Conservation (phyloP, 2,888 invertebrate species). For the Mythimna vitellina region DNA sequence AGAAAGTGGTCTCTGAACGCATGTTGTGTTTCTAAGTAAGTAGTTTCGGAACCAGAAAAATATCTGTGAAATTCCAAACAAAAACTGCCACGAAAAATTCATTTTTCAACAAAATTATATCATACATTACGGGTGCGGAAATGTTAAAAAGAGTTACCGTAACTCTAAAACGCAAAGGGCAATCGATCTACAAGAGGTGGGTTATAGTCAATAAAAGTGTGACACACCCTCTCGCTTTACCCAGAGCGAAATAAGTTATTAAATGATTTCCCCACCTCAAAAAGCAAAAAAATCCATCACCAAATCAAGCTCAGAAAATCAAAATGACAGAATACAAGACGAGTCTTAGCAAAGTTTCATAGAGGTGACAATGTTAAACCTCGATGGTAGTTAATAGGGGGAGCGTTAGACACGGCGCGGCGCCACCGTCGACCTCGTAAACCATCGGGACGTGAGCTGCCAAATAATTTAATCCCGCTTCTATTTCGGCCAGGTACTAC, state of each 20-base stretch:
- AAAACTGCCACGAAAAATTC: too few relatives aligned
- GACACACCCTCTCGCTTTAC: background rate
- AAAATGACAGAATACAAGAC: slow-evolving; percentile 32
- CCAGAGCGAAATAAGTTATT: background rate
- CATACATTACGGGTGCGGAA: too few relatives aligned
- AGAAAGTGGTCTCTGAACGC: background rate
- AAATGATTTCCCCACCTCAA: background rate
- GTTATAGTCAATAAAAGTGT: background rate
- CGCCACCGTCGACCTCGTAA: slow-evolving; percentile 66
- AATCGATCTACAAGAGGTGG: background rate
- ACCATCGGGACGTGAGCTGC: slow-evolving; percentile 71
- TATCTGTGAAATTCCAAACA: too few relatives aligned
- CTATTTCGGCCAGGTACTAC: slow-evolving; percentile 57
- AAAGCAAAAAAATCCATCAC: background rate
- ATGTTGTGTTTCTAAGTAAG: too few relatives aligned
- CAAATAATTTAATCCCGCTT: slow-evolving; percentile 75
- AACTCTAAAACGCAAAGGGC: too few relatives aligned
- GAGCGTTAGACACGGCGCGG: slow-evolving; percentile 65
- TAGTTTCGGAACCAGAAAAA: too few relatives aligned
- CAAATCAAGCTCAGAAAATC: background rate
- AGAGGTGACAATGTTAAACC: slow-evolving; percentile 43
- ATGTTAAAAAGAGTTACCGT: too few relatives aligned
- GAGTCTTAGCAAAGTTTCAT: slow-evolving; percentile 16
- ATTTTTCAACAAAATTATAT: too few relatives aligned
- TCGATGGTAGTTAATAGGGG: slow-evolving; percentile 68